Percentiles rank a stretch among this genome's conserved stretches.
phyloP scores from a whole-genome alignment of 2,113 vertebrate genomes.

The Burhinus bistriatus region DNA sequence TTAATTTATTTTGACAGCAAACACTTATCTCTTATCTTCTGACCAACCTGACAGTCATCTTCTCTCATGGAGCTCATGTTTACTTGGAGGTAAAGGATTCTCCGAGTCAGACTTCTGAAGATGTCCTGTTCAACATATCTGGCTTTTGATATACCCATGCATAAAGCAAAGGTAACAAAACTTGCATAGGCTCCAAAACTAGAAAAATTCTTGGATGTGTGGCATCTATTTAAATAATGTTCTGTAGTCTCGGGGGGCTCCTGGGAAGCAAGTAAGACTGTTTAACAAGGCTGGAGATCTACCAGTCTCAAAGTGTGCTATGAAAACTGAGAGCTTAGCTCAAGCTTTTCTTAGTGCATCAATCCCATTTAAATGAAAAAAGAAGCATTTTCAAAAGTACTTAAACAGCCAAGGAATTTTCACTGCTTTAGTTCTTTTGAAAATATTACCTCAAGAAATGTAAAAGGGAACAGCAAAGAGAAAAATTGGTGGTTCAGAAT shows the following conservation, averaged over 20 bases:
- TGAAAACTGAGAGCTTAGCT: background rate
- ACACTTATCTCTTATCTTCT: background rate
- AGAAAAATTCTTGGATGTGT: background rate
- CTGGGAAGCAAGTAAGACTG: background rate
- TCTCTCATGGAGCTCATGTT: background rate
- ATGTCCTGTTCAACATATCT: background rate
- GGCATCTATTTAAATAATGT: background rate
- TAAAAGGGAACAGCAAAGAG: background rate
- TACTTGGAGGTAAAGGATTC: background rate
- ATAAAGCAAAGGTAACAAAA: background rate
- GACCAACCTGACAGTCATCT: background rate
- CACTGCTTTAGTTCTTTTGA: background rate
- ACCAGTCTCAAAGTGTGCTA: background rate
- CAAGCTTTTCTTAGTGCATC: background rate
- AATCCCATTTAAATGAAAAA: background rate
- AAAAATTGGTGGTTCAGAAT: background rate
- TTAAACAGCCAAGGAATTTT: background rate
- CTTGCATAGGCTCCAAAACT: background rate
- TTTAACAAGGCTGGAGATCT: background rate
- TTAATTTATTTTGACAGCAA: constrained; percentile 21
- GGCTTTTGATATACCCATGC: background rate
- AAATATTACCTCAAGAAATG: background rate
- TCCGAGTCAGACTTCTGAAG: background rate
- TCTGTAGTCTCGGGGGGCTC: background rate
- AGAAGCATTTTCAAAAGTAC: background rate